Percentiles rank a stretch among this genome's conserved stretches.
These are phyloP conservation scores for Plestiodon gilberti DNA, from an alignment of 2,113 vertebrate species.

Conservation along the genomic window DNA sequence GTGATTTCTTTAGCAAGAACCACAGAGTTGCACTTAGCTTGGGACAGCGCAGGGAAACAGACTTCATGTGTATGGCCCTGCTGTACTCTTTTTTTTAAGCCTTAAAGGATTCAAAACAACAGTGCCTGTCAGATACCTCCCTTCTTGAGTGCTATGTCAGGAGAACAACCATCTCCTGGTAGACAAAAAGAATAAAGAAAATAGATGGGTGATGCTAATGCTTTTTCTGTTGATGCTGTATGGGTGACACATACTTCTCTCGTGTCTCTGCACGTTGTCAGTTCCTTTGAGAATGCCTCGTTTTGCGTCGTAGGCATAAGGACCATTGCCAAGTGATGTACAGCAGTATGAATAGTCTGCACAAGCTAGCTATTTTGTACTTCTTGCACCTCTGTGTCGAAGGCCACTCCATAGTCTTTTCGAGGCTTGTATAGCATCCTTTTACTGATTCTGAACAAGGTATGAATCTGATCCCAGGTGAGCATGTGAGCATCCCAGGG, in stretches of 20 bases:
- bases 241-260: slow-evolving; percentile 34
- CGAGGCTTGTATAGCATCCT: no score
- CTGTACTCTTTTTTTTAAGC: slow-evolving; percentile 11
- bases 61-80: not conserved
- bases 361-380: slow-evolving; percentile 14
- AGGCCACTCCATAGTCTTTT: not conserved
- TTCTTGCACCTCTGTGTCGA: rapidly evolving
- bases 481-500: not conserved
- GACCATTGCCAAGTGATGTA: slow-evolving; percentile 13
- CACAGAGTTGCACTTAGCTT: not conserved
- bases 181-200: slow-evolving; percentile 33
- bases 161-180: slow-evolving; percentile 13
- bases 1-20: not conserved
- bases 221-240: slow-evolving; percentile 27
- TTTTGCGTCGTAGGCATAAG: slow-evolving; percentile 35
- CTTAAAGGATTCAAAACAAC: slow-evolving; percentile 29
- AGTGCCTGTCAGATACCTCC: slow-evolving; percentile 24
- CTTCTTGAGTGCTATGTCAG: slow-evolving; percentile 28
- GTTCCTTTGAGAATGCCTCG: slow-evolving; percentile 19
- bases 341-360: slow-evolving; percentile 8
- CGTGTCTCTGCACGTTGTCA: slow-evolving; percentile 22
- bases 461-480: not conserved
- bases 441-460: slow-evolving; percentile 1
- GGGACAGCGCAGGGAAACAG: not conserved
- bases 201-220: slow-evolving; percentile 41